phyloP scores from a whole-genome alignment of 2,888 invertebrate species.

The Drosophila ustulata region DNA sequence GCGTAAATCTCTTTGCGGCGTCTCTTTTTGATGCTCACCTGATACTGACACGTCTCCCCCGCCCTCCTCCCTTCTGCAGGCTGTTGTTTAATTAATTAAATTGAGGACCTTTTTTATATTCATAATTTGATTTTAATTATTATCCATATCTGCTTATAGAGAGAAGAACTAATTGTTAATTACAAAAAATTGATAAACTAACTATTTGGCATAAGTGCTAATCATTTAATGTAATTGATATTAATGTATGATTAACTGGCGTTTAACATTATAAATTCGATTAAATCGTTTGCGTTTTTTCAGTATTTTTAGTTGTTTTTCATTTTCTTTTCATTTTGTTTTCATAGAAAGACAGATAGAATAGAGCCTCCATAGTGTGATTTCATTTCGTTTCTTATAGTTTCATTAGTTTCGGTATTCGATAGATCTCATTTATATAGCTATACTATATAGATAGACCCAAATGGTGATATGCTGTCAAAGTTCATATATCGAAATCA shows the following conservation, averaged over 20 bases:
- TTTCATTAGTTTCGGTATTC: slow-evolving; percentile 47
- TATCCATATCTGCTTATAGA: slow-evolving; percentile 77
- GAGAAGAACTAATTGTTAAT: slow-evolving; percentile 72
- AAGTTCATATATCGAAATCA: slow-evolving; percentile 35
- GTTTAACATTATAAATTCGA: slow-evolving; percentile 83
- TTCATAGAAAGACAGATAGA: slow-evolving; percentile 46
- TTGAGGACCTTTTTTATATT: slow-evolving; percentile 30
- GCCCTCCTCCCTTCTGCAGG: not conserved
- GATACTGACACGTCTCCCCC: not conserved
- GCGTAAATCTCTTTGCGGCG: slow-evolving; percentile 55
- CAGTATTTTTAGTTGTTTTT: slow-evolving; percentile 16
- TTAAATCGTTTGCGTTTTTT: slow-evolving; percentile 70
- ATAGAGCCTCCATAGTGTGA: slow-evolving; percentile 17
- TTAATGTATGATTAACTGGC: slow-evolving; percentile 68
- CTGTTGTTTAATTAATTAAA: slow-evolving; percentile 20
- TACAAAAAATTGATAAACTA: slow-evolving; percentile 79
- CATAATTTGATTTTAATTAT: slow-evolving; percentile 69
- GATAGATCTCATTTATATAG: slow-evolving; percentile 35
- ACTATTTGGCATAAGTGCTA: slow-evolving; percentile 69
- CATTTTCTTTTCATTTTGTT: slow-evolving; percentile 52
- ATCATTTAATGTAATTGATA: slow-evolving; percentile 74
- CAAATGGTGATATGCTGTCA: slow-evolving; percentile 67
- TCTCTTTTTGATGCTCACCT: not conserved
- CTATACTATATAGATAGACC: slow-evolving; percentile 16
- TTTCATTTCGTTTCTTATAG: slow-evolving; percentile 12